Percentiles rank a stretch among this genome's conserved stretches.
Conservation (phyloP, 1,140 invertebrate species). For the Stegodyphus mimosarum region DNA sequence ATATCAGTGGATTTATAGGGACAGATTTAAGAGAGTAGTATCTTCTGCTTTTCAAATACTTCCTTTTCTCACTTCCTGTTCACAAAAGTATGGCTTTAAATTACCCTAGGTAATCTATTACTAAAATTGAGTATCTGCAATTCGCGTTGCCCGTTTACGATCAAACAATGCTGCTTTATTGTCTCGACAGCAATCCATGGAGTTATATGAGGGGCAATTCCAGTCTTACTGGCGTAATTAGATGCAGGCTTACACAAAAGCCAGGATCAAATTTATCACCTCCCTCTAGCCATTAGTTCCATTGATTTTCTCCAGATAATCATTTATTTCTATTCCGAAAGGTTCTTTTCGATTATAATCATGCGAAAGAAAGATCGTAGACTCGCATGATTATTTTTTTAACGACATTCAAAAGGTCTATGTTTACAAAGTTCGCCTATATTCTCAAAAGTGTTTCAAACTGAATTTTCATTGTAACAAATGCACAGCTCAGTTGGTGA, state of each 20-base stretch:
- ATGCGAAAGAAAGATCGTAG: background rate
- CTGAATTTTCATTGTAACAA: no score
- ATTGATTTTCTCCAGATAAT: conserved; percentile 6
- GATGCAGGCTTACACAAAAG: background rate
- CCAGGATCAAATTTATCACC: conserved; percentile 3
- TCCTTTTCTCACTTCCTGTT: background rate
- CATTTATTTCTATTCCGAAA: background rate
- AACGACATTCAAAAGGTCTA: no score
- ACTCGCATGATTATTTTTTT: no score
- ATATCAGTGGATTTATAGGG: no score
- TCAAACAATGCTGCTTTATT: conserved; percentile 3
- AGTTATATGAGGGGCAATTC: background rate
- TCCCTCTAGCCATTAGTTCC: background rate
- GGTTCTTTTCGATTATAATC: background rate
- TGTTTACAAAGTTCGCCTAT: no score
- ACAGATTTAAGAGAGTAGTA: no score
- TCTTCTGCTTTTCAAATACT: background rate
- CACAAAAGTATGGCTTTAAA: no score
- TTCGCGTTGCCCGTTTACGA: background rate
- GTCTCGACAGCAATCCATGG: background rate
- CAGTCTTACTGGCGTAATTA: background rate
- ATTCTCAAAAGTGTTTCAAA: no score
- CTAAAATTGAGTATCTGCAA: background rate
- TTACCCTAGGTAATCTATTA: background rate
- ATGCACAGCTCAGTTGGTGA: no score